A percentile compares a stretch with the other conserved stretches of the same genome.
phyloP scores from a whole-genome alignment of 2,113 vertebrate genomes.

The Fukomys damarensis region DNA sequence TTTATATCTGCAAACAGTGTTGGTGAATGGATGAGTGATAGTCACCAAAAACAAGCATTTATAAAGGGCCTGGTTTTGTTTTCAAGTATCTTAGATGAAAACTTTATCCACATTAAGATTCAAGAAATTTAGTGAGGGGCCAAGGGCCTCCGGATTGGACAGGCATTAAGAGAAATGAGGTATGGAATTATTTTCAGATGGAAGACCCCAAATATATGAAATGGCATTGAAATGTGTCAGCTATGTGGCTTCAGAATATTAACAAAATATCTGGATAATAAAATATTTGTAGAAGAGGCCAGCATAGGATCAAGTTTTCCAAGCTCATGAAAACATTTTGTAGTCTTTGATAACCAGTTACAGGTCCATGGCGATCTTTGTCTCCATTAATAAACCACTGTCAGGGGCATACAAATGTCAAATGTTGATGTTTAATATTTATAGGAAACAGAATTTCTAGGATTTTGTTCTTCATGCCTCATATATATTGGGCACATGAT shows the following conservation, averaged over 20 bases:
- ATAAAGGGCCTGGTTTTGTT: background rate
- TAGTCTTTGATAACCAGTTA: background rate
- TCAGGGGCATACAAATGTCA: background rate
- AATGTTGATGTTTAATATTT: background rate
- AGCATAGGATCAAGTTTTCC: background rate
- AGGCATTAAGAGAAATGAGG: constrained; percentile 48
- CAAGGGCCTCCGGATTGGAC: constrained; percentile 11
- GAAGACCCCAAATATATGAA: background rate
- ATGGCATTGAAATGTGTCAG: background rate
- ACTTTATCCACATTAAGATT: background rate
- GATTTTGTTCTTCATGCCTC: background rate
- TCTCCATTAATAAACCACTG: background rate
- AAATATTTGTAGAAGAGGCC: background rate
- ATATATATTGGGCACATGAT: background rate
- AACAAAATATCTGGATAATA: constrained; percentile 32
- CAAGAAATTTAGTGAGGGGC: background rate
- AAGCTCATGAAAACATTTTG: background rate
- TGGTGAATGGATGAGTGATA: background rate
- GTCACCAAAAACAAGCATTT: background rate
- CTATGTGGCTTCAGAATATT: background rate
- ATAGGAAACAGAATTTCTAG: constrained; percentile 4
- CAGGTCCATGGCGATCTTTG: background rate
- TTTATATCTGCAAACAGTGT: background rate
- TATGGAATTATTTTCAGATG: constrained; percentile 33
- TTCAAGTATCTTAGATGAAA: constrained; percentile 32